Evolutionary conservation across 1,140 invertebrate genomes (phyloP), one percentile per base, ranked within the genome.

Genomic region (Mamestra configurata): DNA sequence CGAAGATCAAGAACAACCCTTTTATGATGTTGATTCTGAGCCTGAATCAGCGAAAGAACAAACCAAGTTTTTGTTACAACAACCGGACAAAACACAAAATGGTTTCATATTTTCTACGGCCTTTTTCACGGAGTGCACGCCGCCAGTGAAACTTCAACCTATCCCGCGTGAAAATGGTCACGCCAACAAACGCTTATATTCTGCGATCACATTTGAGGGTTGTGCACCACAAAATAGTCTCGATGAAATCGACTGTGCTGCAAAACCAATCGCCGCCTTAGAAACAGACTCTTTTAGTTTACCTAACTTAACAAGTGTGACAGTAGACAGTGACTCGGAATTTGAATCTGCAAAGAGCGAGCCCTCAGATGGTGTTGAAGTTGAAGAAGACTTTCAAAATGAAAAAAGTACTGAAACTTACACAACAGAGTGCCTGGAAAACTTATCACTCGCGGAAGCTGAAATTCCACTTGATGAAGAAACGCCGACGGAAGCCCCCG

Each of bases 201-300:
- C 94, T 35, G 82, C 95, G n/a, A 95, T 95, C 43, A 95, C 91
- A n/a, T 95, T 95, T 86, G 95, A 95, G 84, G 95, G 93, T 72
- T 95, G 94, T 86, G 91, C 93, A 53, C 86, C 90, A 79, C 93
- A 95, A 79, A 94, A 93, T 77, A 93, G 92, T 73, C 80, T 80
- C 24, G 91, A 94, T 90, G 91, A 95, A 88, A 79, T 91, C 4
- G 93, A 95, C 81, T 88, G 82, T 82, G 84, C 73, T 2, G 61
- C 78, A 37, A 77, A 61, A 75, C 61, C 88, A 6, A 77, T 80
- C 31, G 68, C 82, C 15, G 43, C 76, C 7, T 7, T 77, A 71
- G 84, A 85, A n/a, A 77, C 83, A 61, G 90, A 92, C 18, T 81
- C 84, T 57, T 75, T 93, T 20, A 87, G 79, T 61, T 85, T 90